Conservation (phyloP, 2,888 invertebrate species). For the Philonicus albiceps region DNA sequence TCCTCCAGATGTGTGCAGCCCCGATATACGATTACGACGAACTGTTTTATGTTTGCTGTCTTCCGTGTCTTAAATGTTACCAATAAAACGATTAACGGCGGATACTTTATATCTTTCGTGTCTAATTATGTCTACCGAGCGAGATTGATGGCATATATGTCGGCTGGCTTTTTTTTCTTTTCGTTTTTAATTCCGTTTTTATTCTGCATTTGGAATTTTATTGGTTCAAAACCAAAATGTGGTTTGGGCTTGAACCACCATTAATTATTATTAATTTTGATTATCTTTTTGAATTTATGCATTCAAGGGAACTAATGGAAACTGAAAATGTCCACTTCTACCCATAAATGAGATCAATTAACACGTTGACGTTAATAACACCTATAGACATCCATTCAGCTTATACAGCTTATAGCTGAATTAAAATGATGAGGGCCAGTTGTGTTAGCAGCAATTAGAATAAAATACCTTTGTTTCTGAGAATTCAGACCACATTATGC, state of each 20-base stretch:
- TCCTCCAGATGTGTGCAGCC: slow-evolving; percentile 25
- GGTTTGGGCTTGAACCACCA: background rate
- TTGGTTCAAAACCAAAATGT: background rate
- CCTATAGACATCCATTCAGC: too few relatives aligned
- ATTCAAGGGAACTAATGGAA: background rate
- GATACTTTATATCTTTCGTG: slow-evolving; percentile 21
- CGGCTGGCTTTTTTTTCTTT: background rate
- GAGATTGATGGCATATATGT: background rate
- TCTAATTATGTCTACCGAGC: slow-evolving; percentile 9
- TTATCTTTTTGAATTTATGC: background rate
- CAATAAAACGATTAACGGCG: slow-evolving; percentile 33
- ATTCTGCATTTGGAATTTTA: background rate
- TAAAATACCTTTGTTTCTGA: too few relatives aligned
- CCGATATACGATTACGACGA: slow-evolving; percentile 25
- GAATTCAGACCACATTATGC: too few relatives aligned
- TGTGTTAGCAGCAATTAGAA: too few relatives aligned
- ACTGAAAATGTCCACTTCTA: background rate
- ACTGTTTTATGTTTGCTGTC: slow-evolving; percentile 26
- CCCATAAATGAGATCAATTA: background rate
- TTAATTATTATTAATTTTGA: background rate
- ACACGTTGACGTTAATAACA: too few relatives aligned
- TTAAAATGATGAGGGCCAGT: too few relatives aligned
- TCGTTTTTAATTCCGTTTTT: background rate
- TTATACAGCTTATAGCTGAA: too few relatives aligned
- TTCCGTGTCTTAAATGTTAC: slow-evolving; percentile 23